A percentile compares a stretch with the other conserved stretches of the same genome.
Conservation (phyloP, 1,140 invertebrate species). For the Trichomalopsis sarcophagae region DNA sequence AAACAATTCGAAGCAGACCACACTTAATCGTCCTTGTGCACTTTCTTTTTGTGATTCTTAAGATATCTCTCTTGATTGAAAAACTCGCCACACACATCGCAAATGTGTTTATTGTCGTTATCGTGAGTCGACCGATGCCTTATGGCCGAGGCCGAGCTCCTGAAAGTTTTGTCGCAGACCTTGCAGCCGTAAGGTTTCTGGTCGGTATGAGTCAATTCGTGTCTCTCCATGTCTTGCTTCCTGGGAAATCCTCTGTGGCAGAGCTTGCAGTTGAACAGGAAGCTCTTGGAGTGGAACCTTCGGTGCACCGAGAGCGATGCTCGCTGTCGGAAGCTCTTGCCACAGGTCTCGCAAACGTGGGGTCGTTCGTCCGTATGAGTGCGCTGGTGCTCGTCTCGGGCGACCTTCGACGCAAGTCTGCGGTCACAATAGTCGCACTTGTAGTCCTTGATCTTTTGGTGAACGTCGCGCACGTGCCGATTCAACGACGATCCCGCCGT, state of each 20-base stretch:
- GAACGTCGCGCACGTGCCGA: conserved; percentile 62
- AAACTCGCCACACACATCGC: conserved; percentile 38
- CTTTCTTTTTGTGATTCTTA: conserved; percentile 47
- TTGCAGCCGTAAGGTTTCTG: conserved; percentile 60
- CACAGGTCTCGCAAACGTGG: conserved; percentile 81
- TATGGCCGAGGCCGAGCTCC: conserved; percentile 67
- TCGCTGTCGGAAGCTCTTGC: conserved; percentile 80
- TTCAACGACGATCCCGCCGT: conserved; percentile 57
- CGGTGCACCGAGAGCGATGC: conserved; percentile 73
- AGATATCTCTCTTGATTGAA: conserved; percentile 54
- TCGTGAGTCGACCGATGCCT: conserved; percentile 52
- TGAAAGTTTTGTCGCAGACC: conserved; percentile 77
- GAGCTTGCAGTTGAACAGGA: conserved; percentile 52
- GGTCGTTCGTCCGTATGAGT: conserved; percentile 82
- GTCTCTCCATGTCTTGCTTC: conserved; percentile 63
- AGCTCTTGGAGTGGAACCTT: conserved; percentile 64
- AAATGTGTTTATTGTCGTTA: conserved; percentile 37
- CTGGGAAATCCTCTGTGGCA: conserved; percentile 58
- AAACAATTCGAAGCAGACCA: neutral
- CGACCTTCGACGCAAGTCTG: conserved; percentile 57
- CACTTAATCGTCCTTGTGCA: conserved; percentile 36
- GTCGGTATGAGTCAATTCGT: conserved; percentile 56
- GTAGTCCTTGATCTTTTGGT: conserved; percentile 62
- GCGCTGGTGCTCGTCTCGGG: conserved; percentile 42
- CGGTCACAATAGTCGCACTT: conserved; percentile 64